Evolutionary conservation across 2,113 vertebrate genomes (phyloP).

Genomic region (Myotis davidii): DNA sequence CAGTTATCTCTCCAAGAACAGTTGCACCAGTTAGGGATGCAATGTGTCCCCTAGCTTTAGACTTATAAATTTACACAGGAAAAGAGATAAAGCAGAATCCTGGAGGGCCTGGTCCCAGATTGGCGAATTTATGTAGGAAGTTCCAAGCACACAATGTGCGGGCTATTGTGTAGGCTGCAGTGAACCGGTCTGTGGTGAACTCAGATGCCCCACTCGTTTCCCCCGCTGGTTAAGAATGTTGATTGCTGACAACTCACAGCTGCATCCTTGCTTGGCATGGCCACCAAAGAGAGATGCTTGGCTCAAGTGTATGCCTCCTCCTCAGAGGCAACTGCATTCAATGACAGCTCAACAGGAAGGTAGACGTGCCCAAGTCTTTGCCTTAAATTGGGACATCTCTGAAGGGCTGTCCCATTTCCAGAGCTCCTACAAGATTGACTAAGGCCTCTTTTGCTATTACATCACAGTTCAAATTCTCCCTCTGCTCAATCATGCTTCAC

Average conservation of each 20-base stretch:
- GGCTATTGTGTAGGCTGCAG: neutral
- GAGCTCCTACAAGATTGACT: neutral
- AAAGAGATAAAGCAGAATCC: slow-evolving; percentile 4
- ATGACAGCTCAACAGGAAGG: neutral
- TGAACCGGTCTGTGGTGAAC: neutral
- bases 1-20: neutral
- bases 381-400: neutral
- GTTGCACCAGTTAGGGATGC: neutral
- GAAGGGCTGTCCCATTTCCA: neutral
- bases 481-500: neutral
- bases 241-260: neutral
- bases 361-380: neutral
- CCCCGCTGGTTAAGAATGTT: neutral
- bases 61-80: neutral
- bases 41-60: neutral
- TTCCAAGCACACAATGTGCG: neutral
- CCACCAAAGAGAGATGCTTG: neutral
- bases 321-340: neutral
- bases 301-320: neutral
- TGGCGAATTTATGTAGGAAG: neutral
- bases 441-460: neutral
- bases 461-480: neutral
- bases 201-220: neutral
- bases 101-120: slow-evolving; percentile 1
- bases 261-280: neutral